Conservation (phyloP, 2,888 invertebrate species). For the Apotomis turbidana region DNA sequence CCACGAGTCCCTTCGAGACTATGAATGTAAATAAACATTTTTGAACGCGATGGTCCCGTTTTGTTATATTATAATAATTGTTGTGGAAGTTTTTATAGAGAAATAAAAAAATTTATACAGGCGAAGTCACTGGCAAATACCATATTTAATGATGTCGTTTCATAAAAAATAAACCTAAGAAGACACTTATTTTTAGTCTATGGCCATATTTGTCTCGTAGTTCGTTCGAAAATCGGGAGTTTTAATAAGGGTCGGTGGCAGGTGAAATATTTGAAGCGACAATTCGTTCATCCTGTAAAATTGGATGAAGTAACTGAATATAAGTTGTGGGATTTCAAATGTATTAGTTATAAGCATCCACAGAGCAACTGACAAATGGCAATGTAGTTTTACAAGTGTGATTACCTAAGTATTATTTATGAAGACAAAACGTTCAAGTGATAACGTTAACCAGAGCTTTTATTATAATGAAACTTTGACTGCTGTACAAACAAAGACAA, state of each 20-base stretch:
- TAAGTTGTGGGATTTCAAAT: slow-evolving; percentile 20
- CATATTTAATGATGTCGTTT: no score
- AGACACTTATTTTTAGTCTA: no score
- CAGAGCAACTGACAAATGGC: no score
- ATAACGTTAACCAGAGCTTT: slow-evolving; percentile 20
- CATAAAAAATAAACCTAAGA: no score
- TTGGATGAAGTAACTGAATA: slow-evolving; percentile 19
- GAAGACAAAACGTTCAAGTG: slow-evolving; percentile 6
- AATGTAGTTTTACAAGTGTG: background rate
- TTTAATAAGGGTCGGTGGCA: slow-evolving; percentile 28
- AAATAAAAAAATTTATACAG: no score
- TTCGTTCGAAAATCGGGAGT: background rate
- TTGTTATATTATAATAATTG: no score
- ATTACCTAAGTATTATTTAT: background rate
- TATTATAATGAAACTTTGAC: slow-evolving; percentile 37
- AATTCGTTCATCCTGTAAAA: slow-evolving; percentile 30
- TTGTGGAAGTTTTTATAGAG: no score
- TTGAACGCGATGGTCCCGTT: no score
- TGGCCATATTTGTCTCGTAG: background rate
- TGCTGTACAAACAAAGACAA: background rate
- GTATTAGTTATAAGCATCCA: background rate
- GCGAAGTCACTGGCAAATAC: no score
- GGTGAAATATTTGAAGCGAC: slow-evolving; percentile 27
- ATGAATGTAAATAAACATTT: no score
- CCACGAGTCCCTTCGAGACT: no score